Conservation (phyloP, 1,140 invertebrate genomes). For the Hyles euphorbiae region DNA sequence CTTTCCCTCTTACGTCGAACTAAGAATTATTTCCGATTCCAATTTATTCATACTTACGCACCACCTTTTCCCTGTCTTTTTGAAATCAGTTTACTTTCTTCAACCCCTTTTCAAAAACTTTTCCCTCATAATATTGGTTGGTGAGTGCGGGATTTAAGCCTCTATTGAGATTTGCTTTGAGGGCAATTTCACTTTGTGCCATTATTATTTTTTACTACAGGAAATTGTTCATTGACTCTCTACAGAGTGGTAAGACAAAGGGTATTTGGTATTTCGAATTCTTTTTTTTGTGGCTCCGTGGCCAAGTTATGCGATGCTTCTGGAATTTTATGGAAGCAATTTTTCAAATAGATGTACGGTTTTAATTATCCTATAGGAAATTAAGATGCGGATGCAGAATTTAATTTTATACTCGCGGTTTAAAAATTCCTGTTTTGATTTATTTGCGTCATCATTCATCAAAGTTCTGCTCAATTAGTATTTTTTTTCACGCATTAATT, state of each 20-base stretch:
- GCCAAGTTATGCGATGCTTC: too few relatives aligned
- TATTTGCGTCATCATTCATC: too few relatives aligned
- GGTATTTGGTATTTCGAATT: conserved; percentile 2
- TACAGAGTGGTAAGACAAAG: conserved; percentile 15
- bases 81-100: conserved; percentile 53
- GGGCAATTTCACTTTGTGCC: conserved; percentile 35
- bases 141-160: conserved; percentile 34
- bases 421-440: too few relatives aligned
- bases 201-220: conserved; percentile 51
- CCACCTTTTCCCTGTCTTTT: conserved; percentile 67
- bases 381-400: too few relatives aligned
- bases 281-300: background rate
- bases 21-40: conserved; percentile 39
- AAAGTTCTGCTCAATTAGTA: too few relatives aligned
- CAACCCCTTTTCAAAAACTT: conserved; percentile 63
- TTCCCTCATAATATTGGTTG: conserved; percentile 45
- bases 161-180: conserved; percentile 63
- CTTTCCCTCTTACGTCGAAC: background rate
- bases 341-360: too few relatives aligned
- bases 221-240: conserved; percentile 33
- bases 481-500: too few relatives aligned
- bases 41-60: conserved; percentile 62
- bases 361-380: too few relatives aligned
- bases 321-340: too few relatives aligned
- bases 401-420: too few relatives aligned